These are phyloP conservation scores for Trachelus iudaicus DNA, from an alignment of 2,888 invertebrate species.

Conservation along the genomic window DNA sequence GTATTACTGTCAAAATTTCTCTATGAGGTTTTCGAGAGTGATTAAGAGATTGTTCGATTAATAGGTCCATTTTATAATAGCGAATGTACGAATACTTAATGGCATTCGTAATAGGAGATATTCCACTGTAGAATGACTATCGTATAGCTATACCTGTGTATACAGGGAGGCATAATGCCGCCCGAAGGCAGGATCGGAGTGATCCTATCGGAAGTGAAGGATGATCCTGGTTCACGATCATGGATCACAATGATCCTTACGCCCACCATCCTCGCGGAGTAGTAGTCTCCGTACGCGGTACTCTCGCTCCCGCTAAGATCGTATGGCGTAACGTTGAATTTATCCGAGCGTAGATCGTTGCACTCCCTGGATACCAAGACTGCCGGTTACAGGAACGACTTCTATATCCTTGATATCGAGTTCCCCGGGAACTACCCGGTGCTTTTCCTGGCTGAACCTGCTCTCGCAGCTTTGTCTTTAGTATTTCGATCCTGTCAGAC, in stretches of 20 bases:
- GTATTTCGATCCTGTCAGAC: too few species aligned
- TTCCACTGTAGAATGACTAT: background rate
- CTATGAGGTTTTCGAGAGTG: too few species aligned
- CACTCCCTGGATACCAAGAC: slow-evolving; percentile 12
- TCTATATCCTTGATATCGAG: too few species aligned
- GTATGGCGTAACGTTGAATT: slow-evolving; percentile 25
- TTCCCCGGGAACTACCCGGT: too few species aligned
- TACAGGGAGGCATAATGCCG: background rate
- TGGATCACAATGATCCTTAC: slow-evolving; percentile 55
- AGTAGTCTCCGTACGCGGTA: slow-evolving; percentile 6
- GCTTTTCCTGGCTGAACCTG: too few species aligned
- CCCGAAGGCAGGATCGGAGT: slow-evolving; percentile 5
- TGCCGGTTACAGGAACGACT: background rate
- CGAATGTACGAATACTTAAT: too few species aligned
- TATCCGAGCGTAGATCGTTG: slow-evolving; percentile 27
- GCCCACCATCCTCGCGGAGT: slow-evolving; percentile 1
- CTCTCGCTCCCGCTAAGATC: slow-evolving; percentile 20
- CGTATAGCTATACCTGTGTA: background rate
- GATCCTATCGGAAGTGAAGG: slow-evolving; percentile 38
- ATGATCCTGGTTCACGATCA: slow-evolving; percentile 60
- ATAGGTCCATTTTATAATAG: too few species aligned
- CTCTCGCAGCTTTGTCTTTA: too few species aligned
- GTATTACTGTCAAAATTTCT: too few species aligned
- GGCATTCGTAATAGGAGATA: too few species aligned
- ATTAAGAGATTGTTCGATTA: too few species aligned